A percentile compares a stretch with the other conserved stretches of the same genome.
phyloP scores from a whole-genome alignment of 2,888 invertebrate species.

The Pharmacophagus antenor region DNA sequence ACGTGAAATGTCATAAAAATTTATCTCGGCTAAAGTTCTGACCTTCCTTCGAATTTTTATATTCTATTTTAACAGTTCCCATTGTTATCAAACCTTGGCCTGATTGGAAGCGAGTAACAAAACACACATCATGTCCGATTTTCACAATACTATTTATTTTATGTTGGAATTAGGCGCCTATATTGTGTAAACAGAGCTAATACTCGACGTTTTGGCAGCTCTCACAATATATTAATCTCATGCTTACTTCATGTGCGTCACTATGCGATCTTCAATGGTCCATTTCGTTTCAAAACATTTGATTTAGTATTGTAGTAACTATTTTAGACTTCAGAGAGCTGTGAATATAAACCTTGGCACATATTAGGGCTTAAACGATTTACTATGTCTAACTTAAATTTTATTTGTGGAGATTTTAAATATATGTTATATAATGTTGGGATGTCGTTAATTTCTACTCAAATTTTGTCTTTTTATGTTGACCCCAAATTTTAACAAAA shows the following conservation, averaged over 20 bases:
- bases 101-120: conserved; percentile 43
- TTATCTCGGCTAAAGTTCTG: conserved; percentile 5
- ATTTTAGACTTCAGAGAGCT: conserved; percentile 44
- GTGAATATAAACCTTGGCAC: conserved; percentile 44
- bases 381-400: conserved; percentile 32
- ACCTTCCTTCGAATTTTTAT: conserved; percentile 49
- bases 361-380: conserved; percentile 9
- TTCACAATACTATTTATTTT: conserved; percentile 59
- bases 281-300: conserved; percentile 49
- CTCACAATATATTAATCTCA: conserved; percentile 59
- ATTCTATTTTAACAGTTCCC: conserved; percentile 60
- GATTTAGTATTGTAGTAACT: conserved; percentile 35
- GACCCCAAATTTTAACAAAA: too few relatives aligned
- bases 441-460: too few relatives aligned
- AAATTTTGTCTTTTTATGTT: too few relatives aligned
- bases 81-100: conserved; percentile 69
- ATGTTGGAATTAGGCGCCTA: conserved; percentile 50
- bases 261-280: conserved; percentile 50
- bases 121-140: conserved; percentile 43
- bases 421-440: conserved; percentile 2
- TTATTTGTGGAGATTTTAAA: conserved; percentile 31
- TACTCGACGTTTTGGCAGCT: conserved; percentile 50
- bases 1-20: conserved; percentile 2
- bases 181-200: conserved; percentile 50
- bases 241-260: conserved; percentile 52